Percentiles rank a stretch among this genome's conserved stretches.
Evolutionary conservation across 2,888 invertebrate genomes (phyloP).

Genomic region (Scrobipalpa atriplicella): DNA sequence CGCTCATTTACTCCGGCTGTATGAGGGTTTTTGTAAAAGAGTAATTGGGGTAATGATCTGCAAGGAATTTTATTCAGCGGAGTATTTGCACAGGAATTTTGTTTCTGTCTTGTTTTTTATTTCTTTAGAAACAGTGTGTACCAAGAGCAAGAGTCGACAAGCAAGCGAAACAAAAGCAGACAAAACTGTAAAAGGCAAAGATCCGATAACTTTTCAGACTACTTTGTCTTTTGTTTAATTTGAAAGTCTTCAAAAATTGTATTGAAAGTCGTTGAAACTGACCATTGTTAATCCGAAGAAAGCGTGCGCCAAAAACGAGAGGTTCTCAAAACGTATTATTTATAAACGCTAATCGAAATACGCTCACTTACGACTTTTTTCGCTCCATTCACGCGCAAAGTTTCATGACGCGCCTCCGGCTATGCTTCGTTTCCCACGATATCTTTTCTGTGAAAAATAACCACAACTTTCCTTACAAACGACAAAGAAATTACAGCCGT

Average conservation of each 20-base stretch:
- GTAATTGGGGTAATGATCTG: constrained; percentile 16
- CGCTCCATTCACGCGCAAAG: constrained; percentile 65
- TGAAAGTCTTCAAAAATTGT: not conserved
- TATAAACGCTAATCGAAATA: constrained; percentile 55
- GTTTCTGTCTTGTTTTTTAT: not conserved
- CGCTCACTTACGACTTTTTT: constrained; percentile 52
- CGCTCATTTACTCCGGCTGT: constrained; percentile 24
- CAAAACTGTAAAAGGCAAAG: not conserved
- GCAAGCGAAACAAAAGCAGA: not conserved
- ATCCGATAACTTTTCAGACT: not conserved
- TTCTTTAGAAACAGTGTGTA: not conserved
- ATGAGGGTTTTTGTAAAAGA: constrained; percentile 14
- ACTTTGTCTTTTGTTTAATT: not conserved
- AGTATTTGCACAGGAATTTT: constrained; percentile 1
- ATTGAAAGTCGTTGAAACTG: no score
- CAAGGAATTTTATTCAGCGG: not conserved
- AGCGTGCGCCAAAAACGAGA: constrained; percentile 28
- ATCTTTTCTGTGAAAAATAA: constrained; percentile 51
- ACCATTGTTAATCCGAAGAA: constrained; percentile 10
- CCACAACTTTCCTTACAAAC: constrained; percentile 30
- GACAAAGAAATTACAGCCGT: constrained; percentile 33
- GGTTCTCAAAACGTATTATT: constrained; percentile 38
- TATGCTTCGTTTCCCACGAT: constrained; percentile 83
- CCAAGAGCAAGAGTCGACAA: not conserved
- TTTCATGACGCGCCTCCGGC: constrained; percentile 83